Evolutionary conservation across 2,888 invertebrate species (phyloP).

Genomic region (Steromphala cineraria): DNA sequence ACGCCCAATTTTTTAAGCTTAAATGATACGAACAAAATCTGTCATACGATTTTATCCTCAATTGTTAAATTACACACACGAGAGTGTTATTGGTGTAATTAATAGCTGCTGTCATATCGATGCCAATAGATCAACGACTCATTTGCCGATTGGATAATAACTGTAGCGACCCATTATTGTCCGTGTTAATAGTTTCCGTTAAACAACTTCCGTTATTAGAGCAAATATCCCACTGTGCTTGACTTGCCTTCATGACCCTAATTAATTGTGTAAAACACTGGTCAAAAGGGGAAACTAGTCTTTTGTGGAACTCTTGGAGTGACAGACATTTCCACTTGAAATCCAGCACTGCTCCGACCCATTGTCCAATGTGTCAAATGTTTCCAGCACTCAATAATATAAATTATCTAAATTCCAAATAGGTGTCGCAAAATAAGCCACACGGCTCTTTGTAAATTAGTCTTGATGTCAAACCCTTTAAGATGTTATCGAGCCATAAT

Average conservation of each 20-base stretch:
- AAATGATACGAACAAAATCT: no score
- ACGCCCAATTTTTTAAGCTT: no score
- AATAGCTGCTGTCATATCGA: no score
- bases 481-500: conserved; percentile 11
- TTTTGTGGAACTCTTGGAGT: background rate
- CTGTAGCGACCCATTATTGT: no score
- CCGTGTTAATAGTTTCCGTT: background rate
- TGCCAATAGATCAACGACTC: no score
- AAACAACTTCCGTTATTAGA: background rate
- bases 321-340: background rate
- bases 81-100: no score
- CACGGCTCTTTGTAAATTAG: conserved; percentile 14
- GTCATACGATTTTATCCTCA: no score
- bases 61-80: no score
- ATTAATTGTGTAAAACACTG: conserved; percentile 6
- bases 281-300: conserved; percentile 8
- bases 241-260: background rate
- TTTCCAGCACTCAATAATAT: background rate
- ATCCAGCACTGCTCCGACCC: background rate
- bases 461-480: background rate
- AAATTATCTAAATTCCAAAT: conserved; percentile 14
- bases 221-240: background rate
- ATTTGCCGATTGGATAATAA: no score
- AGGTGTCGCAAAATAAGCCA: background rate
- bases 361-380: background rate